Percentiles rank a stretch among this genome's conserved stretches.
Evolutionary conservation across 2,888 invertebrate species (phyloP).

Genomic region (Panorpa germanica): DNA sequence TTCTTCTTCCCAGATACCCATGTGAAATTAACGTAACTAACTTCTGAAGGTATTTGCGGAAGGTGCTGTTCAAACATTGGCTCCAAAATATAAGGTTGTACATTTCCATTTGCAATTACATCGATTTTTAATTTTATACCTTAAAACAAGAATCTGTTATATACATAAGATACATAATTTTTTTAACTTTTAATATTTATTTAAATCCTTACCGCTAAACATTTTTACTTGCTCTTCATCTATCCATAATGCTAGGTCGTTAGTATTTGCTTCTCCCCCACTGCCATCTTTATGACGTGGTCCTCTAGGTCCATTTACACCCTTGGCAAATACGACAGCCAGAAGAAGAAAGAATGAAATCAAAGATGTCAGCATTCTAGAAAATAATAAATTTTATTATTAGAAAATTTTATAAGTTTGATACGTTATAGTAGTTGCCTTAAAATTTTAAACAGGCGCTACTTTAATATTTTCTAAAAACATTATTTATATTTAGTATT

Average conservation of each 20-base stretch:
- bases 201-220: constrained; percentile 55
- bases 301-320: too few relatives aligned
- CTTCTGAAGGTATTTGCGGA: constrained; percentile 82
- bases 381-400: too few relatives aligned
- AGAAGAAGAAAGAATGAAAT: too few relatives aligned
- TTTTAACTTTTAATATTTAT: constrained; percentile 1
- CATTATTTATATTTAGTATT: too few relatives aligned
- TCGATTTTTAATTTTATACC: constrained; percentile 76
- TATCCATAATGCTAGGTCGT: constrained; percentile 72
- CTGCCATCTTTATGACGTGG: too few relatives aligned
- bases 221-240: constrained; percentile 80
- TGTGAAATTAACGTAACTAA: constrained; percentile 77
- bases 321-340: too few relatives aligned
- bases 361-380: too few relatives aligned
- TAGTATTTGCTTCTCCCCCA: too few relatives aligned
- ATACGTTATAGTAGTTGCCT: too few relatives aligned
- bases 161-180: constrained; percentile 4
- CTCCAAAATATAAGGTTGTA: constrained; percentile 70
- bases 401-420: too few relatives aligned
- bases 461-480: too few relatives aligned
- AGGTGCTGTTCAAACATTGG: constrained; percentile 79
- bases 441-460: too few relatives aligned
- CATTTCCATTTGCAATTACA: constrained; percentile 74
- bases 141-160: constrained; percentile 19
- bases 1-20: constrained; percentile 71